These are phyloP conservation scores for Xyliphius kryptos DNA, from an alignment of 2,113 vertebrate genomes.

Conservation along the genomic window DNA sequence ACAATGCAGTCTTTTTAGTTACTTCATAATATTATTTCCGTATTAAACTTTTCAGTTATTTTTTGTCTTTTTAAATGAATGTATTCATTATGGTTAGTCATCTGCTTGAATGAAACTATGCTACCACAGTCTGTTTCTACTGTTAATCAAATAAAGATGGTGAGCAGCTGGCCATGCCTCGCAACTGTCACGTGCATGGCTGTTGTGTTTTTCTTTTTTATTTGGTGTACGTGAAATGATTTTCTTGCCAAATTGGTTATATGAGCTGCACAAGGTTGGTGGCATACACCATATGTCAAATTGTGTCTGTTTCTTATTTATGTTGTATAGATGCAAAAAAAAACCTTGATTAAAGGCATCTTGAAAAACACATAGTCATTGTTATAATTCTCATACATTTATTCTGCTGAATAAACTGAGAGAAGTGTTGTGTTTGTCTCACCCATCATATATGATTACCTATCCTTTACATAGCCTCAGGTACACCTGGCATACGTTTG, in stretches of 20 bases:
- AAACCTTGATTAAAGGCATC: background rate
- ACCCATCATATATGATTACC: too few relatives aligned
- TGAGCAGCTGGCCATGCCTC: conserved; percentile 2
- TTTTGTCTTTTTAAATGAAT: background rate
- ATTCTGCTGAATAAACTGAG: too few relatives aligned
- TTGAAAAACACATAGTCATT: too few relatives aligned
- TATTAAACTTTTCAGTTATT: background rate
- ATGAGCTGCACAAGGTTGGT: background rate
- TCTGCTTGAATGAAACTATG: conserved; percentile 3
- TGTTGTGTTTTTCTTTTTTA: background rate
- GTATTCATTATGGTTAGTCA: conserved; percentile 7
- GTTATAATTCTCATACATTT: too few relatives aligned
- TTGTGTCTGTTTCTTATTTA: background rate
- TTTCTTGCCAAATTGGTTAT: conserved; percentile 12
- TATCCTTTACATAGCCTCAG: too few relatives aligned
- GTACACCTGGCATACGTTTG: too few relatives aligned
- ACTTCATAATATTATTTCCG: background rate
- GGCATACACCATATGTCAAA: background rate
- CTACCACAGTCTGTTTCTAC: background rate
- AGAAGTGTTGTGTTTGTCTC: too few relatives aligned
- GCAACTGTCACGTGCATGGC: background rate
- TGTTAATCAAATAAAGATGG: conserved; percentile 14
- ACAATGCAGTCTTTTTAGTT: background rate
- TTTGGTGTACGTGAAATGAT: background rate
- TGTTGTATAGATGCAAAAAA: background rate